Percentiles rank a stretch among this genome's conserved stretches.
Evolutionary conservation across 1,140 invertebrate genomes (phyloP).

Genomic region (Brachystomella parvula): DNA sequence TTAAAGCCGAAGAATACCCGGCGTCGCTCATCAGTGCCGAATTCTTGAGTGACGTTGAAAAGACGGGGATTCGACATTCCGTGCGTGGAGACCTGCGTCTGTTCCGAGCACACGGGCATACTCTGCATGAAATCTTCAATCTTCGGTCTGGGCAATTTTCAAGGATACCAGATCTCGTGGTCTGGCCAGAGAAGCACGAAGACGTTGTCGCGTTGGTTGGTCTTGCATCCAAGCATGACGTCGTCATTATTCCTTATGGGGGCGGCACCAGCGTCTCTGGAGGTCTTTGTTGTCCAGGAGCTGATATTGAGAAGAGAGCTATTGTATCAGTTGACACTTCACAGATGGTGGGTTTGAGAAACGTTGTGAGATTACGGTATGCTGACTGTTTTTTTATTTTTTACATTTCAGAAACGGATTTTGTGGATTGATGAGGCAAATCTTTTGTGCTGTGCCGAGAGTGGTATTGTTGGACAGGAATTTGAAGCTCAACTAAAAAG

Average conservation of each 20-base stretch:
- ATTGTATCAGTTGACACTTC: constrained; percentile 90
- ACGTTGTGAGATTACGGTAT: constrained; percentile 9
- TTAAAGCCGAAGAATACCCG: constrained; percentile 50
- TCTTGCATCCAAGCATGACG: constrained; percentile 61
- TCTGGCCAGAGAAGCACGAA: constrained; percentile 73
- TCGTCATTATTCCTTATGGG: constrained; percentile 90
- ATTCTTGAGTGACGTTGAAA: constrained; percentile 41
- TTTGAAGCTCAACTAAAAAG: constrained; percentile 65
- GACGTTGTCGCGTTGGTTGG: constrained; percentile 74
- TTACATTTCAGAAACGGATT: constrained; percentile 58
- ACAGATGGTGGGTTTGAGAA: constrained; percentile 62
- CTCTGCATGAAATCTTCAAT: constrained; percentile 77
- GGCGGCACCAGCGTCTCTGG: constrained; percentile 94
- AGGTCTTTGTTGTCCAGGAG: constrained; percentile 71
- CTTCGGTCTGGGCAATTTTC: constrained; percentile 61
- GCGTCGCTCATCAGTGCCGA: constrained; percentile 45
- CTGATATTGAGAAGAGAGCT: constrained; percentile 69
- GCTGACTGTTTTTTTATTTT: constrained; percentile 3
- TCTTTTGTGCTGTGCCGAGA: constrained; percentile 70
- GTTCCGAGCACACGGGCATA: constrained; percentile 89
- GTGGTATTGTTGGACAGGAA: constrained; percentile 92
- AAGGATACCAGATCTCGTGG: constrained; percentile 84
- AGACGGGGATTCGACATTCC: constrained; percentile 55
- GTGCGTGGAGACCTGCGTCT: constrained; percentile 72
- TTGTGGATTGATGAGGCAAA: constrained; percentile 91